Base-by-base conservation (phyloP, 2,113 vertebrate genomes). In the Cyphomyrus discorhynchus region DNA sequence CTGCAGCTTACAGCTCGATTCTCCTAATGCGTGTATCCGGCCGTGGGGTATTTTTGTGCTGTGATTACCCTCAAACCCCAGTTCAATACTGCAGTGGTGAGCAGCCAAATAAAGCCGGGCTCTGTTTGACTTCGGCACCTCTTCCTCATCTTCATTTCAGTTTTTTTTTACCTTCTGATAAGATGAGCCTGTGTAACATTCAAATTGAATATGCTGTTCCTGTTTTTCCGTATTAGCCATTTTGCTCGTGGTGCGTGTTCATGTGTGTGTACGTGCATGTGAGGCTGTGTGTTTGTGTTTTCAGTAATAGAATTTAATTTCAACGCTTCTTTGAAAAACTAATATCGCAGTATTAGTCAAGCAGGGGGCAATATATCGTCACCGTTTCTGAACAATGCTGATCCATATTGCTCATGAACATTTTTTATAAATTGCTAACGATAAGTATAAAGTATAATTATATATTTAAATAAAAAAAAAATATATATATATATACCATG, bases 231-330 rank as follows among this genome's bases (percentile, higher is more conserved):
- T 62, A 49, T 89, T 47, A 15, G 50, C 42, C 83, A 42, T 53
- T 84, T 50, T 62, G 89, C 45, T 42, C 13, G 88, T 82, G 88
- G 39, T 39, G 89, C 27, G 58, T 86, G 42, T 70, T 47, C 70
- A 39, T 89, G 27, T 89, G 53, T 66, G 86, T 88, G 88, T 49
- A 87, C 93, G 88, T 74, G 89, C 58, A 56, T 70, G 46, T n/a
- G 84, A 52, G 56, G 21, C 24, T 86, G 85, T 88, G 62, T 92
- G 52, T 89, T 45, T 90, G 17, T 66, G 46, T 46, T 49, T 88
- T 90, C 5, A 86, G 89, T 15, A 15, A 2, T 85, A 19, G 49
- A 92, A 86, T 84, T 84, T 62, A 83, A 88, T 87, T 84, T 39
- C 8, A 45, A 89, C 24, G 52, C 35, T 62, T 88, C 27, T 45